Percentiles rank a stretch among this genome's conserved stretches.
Conservation (phyloP, 2,888 invertebrate species). For the Chironomus riparius region DNA sequence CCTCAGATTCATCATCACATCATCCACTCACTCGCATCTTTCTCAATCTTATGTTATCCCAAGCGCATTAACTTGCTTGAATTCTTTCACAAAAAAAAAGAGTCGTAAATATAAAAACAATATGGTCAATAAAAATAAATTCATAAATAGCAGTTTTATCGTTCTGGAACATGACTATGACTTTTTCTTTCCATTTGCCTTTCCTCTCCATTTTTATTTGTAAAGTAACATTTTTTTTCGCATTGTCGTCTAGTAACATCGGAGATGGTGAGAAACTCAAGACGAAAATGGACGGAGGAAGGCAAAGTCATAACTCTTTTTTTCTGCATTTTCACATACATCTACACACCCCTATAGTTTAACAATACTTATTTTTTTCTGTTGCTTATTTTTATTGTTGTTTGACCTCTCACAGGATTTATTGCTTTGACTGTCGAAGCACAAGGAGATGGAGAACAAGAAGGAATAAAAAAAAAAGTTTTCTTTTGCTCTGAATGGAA, state of each 20-base stretch:
- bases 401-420: constrained; percentile 23
- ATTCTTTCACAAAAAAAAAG: neutral
- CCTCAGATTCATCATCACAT: too few species aligned
- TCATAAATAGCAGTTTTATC: constrained; percentile 26
- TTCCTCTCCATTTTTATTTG: neutral
- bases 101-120: constrained; percentile 14
- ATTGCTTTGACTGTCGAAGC: constrained; percentile 14
- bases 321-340: neutral
- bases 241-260: constrained; percentile 10
- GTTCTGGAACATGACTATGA: constrained; percentile 23
- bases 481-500: neutral
- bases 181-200: neutral
- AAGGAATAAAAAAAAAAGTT: neutral
- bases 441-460: neutral
- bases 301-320: constrained; percentile 6
- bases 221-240: neutral
- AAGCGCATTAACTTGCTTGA: neutral
- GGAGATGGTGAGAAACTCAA: neutral
- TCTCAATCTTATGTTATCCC: neutral
- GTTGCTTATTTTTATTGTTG: constrained; percentile 21
- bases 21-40: neutral
- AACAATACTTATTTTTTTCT: neutral
- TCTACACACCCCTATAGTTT: neutral
- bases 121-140: constrained; percentile 24
- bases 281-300: neutral